phyloP scores from a whole-genome alignment of 2,888 invertebrate genomes.

The Resseliella maxima region DNA sequence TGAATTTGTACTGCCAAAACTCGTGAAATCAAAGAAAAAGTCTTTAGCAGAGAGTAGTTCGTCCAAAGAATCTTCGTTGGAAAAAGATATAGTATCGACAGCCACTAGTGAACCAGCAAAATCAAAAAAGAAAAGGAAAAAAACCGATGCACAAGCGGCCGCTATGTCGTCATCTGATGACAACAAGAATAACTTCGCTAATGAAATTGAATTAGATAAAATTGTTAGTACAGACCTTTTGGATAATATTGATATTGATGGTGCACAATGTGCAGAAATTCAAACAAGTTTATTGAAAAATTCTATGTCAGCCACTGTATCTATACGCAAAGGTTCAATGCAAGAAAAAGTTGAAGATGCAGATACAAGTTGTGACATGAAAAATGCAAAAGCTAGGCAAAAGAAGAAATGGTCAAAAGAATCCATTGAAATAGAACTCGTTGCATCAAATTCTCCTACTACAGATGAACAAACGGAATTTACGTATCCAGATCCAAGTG shows the following conservation, averaged over 20 bases:
- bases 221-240: too few species aligned
- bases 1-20: neutral
- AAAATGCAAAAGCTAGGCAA: neutral
- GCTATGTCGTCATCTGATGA: neutral
- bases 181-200: neutral
- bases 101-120: neutral
- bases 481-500: slow-evolving; percentile 61
- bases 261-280: slow-evolving; percentile 54
- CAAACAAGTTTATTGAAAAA: slow-evolving; percentile 57
- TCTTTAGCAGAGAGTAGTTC: slow-evolving; percentile 5
- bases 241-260: neutral
- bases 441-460: neutral
- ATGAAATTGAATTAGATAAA: too few species aligned
- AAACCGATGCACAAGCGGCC: neutral
- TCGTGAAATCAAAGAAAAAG: slow-evolving; percentile 2
- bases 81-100: neutral
- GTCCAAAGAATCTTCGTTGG: slow-evolving; percentile 21
- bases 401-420: slow-evolving; percentile 42
- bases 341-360: neutral
- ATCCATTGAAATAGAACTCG: slow-evolving; percentile 6
- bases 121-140: slow-evolving; percentile 41
- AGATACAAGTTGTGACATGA: neutral
- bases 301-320: slow-evolving; percentile 12
- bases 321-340: neutral
- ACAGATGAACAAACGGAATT: slow-evolving; percentile 62